Conservation (phyloP, 2,888 invertebrate species). For the Drosophila mayaguana region DNA sequence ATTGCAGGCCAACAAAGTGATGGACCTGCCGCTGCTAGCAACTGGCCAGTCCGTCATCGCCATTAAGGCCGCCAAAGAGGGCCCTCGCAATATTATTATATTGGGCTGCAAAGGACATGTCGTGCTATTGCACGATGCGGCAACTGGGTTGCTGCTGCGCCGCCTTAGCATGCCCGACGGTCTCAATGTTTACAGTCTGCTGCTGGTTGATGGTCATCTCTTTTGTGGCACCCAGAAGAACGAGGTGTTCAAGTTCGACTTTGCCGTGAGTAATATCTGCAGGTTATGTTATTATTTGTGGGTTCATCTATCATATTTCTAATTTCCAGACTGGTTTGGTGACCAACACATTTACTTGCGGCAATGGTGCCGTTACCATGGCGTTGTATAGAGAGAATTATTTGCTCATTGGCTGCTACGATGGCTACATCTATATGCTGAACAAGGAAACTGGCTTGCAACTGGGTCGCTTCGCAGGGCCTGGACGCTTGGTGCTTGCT, state of each 20-base stretch:
- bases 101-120: slow-evolving; percentile 90
- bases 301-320: background rate
- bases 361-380: slow-evolving; percentile 91
- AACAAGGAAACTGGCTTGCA: slow-evolving; percentile 86
- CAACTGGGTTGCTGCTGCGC: slow-evolving; percentile 89
- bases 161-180: slow-evolving; percentile 87
- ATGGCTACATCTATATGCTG: slow-evolving; percentile 91
- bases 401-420: slow-evolving; percentile 91
- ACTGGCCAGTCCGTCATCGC: slow-evolving; percentile 89
- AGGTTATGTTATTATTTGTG: fast-evolving
- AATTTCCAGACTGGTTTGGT: slow-evolving; percentile 88
- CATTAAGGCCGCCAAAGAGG: slow-evolving; percentile 90
- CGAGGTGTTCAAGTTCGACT: slow-evolving; percentile 91
- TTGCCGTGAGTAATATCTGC: slow-evolving; percentile 87
- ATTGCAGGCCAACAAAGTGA: slow-evolving; percentile 86
- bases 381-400: slow-evolving; percentile 88
- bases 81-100: slow-evolving; percentile 87
- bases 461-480: slow-evolving; percentile 89
- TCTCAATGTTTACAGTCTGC: slow-evolving; percentile 89
- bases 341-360: slow-evolving; percentile 87
- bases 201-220: slow-evolving; percentile 89
- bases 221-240: slow-evolving; percentile 91
- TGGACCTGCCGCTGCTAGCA: slow-evolving; percentile 85
- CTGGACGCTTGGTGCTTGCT: slow-evolving; percentile 90
- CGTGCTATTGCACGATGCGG: slow-evolving; percentile 90